Base-by-base conservation (phyloP, 2,888 invertebrate genomes). In the Acronicta alni region DNA sequence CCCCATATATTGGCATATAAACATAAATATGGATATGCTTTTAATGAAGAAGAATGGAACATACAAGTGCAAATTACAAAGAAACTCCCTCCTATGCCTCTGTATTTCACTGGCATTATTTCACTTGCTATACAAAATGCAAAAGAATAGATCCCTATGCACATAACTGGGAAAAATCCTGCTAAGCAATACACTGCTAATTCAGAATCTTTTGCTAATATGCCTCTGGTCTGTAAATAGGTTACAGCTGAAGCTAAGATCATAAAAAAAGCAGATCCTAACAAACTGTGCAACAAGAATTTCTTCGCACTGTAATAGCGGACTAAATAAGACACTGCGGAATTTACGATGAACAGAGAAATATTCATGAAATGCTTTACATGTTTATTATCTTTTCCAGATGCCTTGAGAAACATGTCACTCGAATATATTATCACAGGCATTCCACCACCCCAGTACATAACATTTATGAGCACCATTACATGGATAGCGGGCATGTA, bases 71-170 rank as follows among this genome's bases (percentile, higher is more conserved):
- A 38, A 23, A 70, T 52, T 43, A 54, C 62, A 14, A 60, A 76
- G 7, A 76, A 44, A 0, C 57, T 18, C 0, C 76, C 76, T 3
- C 76, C 69, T 7, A 76, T 16, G 0, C 74, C 76, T 49, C 67
- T 66, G 35, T 76, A 66, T 47, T 77, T 77, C 7, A 76, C 76
- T 3, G 76, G 76, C 55, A 77, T 74, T 1, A 76, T 55, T 30
- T 76, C 76, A 12, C 64, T 63, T 15, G 72, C 49, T 32, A 76
- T 35, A 6, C 62, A 52, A 53, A 44, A 72, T 5, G 55, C 62
- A 0, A 74, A 10, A 37, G 55, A 42, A n/a, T 43, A 46, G 9
- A 67, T 62, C 9, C 75, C 75, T 17, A 60, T 62, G 26, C 44
- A 52, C 35, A 15, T 23, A 48, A 51, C 59, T 14, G 63, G 37